Evolutionary conservation across 1,140 invertebrate species (phyloP), one percentile per base, ranked within the genome.

Genomic region (Rhynchophorus ferrugineus): DNA sequence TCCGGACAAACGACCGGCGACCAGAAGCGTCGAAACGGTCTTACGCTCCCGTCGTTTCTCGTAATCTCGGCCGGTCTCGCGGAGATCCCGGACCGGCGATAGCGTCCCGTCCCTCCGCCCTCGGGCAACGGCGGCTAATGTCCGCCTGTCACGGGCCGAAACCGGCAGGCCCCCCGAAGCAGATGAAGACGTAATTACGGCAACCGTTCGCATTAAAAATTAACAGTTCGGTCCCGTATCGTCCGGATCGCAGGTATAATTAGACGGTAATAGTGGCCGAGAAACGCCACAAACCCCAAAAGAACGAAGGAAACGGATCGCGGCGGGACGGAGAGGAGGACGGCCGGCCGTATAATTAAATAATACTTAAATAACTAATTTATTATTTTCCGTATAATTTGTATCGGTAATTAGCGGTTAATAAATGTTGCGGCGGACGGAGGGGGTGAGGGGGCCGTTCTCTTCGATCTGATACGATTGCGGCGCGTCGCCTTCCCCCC

Each of bases 351-450:
- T 60, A 46, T 61, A 63, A 63, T 63, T 63, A 63, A 63, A 61
- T 60, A 58, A 56, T 63, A 63, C 60, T 63, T 63, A 63, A 41
- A 54, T 61, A 58, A 48, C 59, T 63, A 61, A 63, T 63, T 63
- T 63, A 63, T 63, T 61, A 58, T 58, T 59, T 60, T 60, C 49
- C 51, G 52, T 61, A 56, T 60, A 61, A 61, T 61, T 61, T 58
- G 46, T 60, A 56, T 60, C 45, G 49, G 55, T 59, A 58, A 59
- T 61, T 63, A 63, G 58, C 34, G 59, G 50, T n/a, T 48, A 55
- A 57, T 54, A 60, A 58, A 57, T 54, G 56, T 49, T 42, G 33
- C 33, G 33, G 8, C 33, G 33, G 33, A 8, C 33, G 33, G 33
- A n/a, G 33, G 33, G n/a, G n/a, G n/a, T n/a, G n/a, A n/a, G n/a